Evolutionary conservation across 2,797 vertebrate species (phyloP).

Genomic region (Xenentodon cancila): DNA sequence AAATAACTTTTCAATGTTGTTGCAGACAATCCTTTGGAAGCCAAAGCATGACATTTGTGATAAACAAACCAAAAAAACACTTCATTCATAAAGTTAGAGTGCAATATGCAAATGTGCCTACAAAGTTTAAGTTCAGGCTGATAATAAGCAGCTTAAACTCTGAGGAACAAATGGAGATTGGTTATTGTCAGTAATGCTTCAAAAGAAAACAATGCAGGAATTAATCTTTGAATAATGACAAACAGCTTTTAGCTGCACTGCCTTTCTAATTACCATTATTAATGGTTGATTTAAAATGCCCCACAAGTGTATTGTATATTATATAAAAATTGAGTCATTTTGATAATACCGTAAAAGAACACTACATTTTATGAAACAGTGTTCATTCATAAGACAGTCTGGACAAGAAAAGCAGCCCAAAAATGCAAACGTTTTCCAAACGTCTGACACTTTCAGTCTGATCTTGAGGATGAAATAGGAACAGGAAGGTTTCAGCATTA

Average conservation of each 20-base stretch:
- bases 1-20: too few relatives aligned
- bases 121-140: too few relatives aligned
- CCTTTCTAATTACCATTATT: not conserved
- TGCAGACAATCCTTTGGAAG: too few relatives aligned
- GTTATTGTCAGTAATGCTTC: not conserved
- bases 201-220: not conserved
- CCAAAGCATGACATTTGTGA: not conserved
- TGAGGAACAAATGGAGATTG: not conserved
- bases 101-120: not conserved
- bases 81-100: not conserved
- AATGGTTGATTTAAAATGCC: not conserved
- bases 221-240: not conserved
- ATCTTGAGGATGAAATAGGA: not conserved
- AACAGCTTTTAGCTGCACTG: not conserved
- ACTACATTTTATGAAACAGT: not conserved
- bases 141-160: not conserved
- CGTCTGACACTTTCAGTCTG: not conserved
- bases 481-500: slow-evolving; percentile 25
- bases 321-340: too few relatives aligned
- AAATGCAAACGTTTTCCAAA: not conserved
- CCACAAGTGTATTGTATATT: too few relatives aligned
- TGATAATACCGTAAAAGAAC: not conserved
- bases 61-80: not conserved
- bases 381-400: not conserved
- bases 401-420: not conserved